Evolutionary conservation across 2,113 vertebrate species (phyloP).

Genomic region (Megaceryle torquata): DNA sequence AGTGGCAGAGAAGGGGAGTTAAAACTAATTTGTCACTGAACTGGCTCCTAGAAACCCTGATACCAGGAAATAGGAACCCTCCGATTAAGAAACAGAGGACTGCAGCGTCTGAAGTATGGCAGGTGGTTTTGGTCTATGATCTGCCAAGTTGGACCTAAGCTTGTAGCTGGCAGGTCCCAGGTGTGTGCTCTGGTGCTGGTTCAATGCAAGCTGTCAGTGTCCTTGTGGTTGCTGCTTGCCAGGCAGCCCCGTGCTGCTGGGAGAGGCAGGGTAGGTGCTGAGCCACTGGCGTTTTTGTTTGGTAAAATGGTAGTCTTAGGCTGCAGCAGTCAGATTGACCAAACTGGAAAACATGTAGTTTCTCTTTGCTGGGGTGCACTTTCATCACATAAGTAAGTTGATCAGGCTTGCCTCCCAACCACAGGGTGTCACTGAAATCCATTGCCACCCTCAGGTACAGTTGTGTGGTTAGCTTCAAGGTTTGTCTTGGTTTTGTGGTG

Average conservation of each 20-base stretch:
- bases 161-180: not conserved
- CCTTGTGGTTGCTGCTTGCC: rapidly evolving
- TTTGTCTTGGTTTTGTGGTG: not conserved
- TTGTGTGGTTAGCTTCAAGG: not conserved
- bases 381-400: not conserved
- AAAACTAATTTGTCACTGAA: not conserved
- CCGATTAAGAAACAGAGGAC: not conserved
- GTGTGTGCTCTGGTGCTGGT: not conserved
- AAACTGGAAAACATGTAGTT: not conserved
- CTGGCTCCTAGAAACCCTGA: not conserved
- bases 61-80: not conserved
- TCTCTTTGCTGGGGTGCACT: not conserved
- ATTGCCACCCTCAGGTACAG: not conserved
- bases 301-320: not conserved
- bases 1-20: not conserved
- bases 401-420: not conserved
- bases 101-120: not conserved
- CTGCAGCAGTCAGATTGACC: not conserved
- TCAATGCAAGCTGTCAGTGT: not conserved
- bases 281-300: not conserved
- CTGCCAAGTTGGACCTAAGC: not conserved
- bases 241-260: rapidly evolving
- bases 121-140: not conserved
- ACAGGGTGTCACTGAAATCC: not conserved
- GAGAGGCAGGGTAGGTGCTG: not conserved